Base-by-base conservation (phyloP, 2,113 vertebrate genomes). In the Neopipo cinnamomea region DNA sequence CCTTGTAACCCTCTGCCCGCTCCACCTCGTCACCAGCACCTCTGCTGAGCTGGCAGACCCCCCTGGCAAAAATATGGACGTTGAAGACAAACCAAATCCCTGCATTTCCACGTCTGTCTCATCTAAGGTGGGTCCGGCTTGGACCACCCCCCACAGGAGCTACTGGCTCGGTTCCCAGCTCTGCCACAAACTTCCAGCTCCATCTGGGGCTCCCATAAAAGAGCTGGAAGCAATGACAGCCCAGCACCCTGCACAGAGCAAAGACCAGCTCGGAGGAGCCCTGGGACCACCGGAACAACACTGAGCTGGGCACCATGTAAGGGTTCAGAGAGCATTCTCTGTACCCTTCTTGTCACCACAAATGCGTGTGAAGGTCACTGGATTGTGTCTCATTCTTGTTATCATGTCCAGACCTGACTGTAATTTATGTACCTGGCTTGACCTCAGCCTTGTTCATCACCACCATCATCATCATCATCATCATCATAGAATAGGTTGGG, bases 231-330 rank as follows among this genome's bases (percentile, higher is more conserved):
- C 1, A 8, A 55, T 28, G 42, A 25, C 50, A 52, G n/a, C 41
- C 1, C 2, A 59, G 59, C 14, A 12, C 33, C 24, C 59, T 15
- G 33, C 52, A 39, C 20, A 31, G 58, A 67, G 59, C 27, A 15
- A 47, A 74, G 46, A 47, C 21, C 35, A 31, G 50, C 30, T 67
- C 35, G 10, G 62, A n/a, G 21, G 44, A 30, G 37, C 41, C 1
- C 1, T 3, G 31, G 19, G 33, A 28, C 22, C 37, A 62, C 14
- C 30, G 24, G 37, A 63, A 63, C 49, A 67, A 11, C 27, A 8
- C 50, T 14, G 31, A 55, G 41, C 18, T 0, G 4, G 25, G 42
- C 24, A 47, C 39, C n/a, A 7, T 1, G 2, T 3, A 24, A 55
- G 35, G 20, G 28, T 49, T 23, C 41, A 1, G 4, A 25, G 7